These are phyloP conservation scores for Entomobrya multifasciata DNA, from an alignment of 2,888 invertebrate genomes.

Conservation along the genomic window DNA sequence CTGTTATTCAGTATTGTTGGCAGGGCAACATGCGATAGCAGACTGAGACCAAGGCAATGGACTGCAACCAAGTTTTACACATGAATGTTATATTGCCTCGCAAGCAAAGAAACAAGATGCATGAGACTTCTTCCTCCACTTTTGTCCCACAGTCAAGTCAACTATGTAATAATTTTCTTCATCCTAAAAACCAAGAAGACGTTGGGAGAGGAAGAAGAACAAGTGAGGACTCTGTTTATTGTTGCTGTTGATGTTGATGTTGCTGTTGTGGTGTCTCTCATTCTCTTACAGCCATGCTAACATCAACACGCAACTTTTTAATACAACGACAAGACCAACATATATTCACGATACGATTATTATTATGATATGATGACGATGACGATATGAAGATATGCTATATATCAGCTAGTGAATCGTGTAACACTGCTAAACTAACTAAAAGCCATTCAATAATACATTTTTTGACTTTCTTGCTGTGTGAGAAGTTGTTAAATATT, in stretches of 20 bases:
- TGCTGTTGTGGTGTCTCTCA: neutral
- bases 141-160: conserved; percentile 43
- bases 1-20: conserved; percentile 33
- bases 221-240: neutral
- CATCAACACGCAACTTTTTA: conserved; percentile 11
- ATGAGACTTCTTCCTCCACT: conserved; percentile 6
- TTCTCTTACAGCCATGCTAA: neutral
- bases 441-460: neutral
- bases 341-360: too few species aligned
- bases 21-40: conserved; percentile 69
- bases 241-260: neutral
- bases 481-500: too few species aligned
- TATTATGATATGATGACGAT: neutral
- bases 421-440: neutral
- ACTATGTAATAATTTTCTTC: neutral
- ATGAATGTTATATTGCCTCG: conserved; percentile 32
- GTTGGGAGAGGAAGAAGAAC: conserved; percentile 14
- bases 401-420: too few species aligned
- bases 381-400: conserved; percentile 10
- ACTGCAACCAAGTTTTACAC: conserved; percentile 68
- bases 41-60: conserved; percentile 69
- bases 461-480: neutral
- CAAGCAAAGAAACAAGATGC: too few species aligned
- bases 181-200: neutral
- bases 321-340: neutral